phyloP scores from a whole-genome alignment of 2,797 vertebrate genomes.

The Heliangelus exortis region DNA sequence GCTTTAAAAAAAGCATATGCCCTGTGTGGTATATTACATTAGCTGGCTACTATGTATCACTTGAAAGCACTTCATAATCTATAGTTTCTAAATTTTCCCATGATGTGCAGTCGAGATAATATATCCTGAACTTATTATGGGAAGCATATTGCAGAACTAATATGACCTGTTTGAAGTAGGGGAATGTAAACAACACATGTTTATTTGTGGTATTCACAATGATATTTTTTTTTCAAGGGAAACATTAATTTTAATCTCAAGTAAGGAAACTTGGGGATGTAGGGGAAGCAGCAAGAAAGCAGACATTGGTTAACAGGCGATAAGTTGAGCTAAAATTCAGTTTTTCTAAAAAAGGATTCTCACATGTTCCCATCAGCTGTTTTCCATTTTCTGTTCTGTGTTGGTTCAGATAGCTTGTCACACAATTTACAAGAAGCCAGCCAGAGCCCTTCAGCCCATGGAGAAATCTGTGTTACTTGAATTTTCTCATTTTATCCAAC shows the following conservation, averaged over 20 bases:
- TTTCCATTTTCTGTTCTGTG: background rate
- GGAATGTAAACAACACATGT: conserved; percentile 48
- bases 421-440: background rate
- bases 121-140: conserved; percentile 30
- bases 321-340: background rate
- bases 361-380: background rate
- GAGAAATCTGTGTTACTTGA: background rate
- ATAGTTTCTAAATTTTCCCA: conserved; percentile 51
- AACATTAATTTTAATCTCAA: background rate
- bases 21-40: conserved; percentile 49
- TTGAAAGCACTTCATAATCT: conserved; percentile 55
- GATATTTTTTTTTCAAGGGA: background rate
- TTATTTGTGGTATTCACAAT: conserved; percentile 20
- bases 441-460: background rate
- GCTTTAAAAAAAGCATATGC: conserved; percentile 44
- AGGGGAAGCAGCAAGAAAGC: background rate
- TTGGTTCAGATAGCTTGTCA: background rate
- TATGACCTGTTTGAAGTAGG: background rate
- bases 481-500: background rate
- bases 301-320: background rate
- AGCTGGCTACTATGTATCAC: conserved; percentile 24
- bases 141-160: conserved; percentile 18
- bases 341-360: background rate
- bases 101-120: conserved; percentile 54
- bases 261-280: background rate